Percentiles rank a stretch among this genome's conserved stretches.
phyloP scores from a whole-genome alignment of 2,113 vertebrate genomes.

The Pogona vitticeps region DNA sequence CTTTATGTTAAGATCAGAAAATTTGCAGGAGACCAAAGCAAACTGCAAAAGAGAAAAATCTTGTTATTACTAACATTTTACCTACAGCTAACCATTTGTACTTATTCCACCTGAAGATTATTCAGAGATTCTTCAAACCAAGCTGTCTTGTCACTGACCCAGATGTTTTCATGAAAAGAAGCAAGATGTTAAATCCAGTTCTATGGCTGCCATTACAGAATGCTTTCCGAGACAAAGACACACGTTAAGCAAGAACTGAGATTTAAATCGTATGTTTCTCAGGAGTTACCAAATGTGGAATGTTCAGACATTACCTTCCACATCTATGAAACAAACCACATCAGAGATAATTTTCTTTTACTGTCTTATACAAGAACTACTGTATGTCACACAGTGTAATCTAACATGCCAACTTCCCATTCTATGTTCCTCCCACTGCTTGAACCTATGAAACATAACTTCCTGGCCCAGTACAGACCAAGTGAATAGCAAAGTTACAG shows the following conservation, averaged over 20 bases:
- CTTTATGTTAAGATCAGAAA: constrained; percentile 8
- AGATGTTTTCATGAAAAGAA: not conserved
- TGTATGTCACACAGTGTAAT: too few species aligned
- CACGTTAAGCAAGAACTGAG: not conserved
- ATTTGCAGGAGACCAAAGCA: constrained; percentile 44
- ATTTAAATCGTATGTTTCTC: not conserved
- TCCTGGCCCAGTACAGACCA: not conserved
- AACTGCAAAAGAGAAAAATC: constrained; percentile 15
- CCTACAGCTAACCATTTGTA: not conserved
- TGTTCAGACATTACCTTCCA: not conserved
- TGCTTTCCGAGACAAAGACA: not conserved
- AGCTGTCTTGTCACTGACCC: not conserved
- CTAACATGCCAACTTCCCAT: too few species aligned
- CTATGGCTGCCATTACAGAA: not conserved
- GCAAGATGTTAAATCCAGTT: not conserved
- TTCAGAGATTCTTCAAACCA: not conserved
- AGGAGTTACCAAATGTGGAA: not conserved
- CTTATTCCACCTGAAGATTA: not conserved
- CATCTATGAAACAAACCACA: not conserved
- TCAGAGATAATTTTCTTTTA: not conserved
- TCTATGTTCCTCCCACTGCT: not conserved
- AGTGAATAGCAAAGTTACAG: constrained; percentile 1
- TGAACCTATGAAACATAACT: constrained; percentile 8
- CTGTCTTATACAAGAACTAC: not conserved
- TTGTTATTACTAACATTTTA: constrained; percentile 50